Evolutionary conservation across 1,140 invertebrate species (phyloP).

Genomic region (Trissolcus basalis): DNA sequence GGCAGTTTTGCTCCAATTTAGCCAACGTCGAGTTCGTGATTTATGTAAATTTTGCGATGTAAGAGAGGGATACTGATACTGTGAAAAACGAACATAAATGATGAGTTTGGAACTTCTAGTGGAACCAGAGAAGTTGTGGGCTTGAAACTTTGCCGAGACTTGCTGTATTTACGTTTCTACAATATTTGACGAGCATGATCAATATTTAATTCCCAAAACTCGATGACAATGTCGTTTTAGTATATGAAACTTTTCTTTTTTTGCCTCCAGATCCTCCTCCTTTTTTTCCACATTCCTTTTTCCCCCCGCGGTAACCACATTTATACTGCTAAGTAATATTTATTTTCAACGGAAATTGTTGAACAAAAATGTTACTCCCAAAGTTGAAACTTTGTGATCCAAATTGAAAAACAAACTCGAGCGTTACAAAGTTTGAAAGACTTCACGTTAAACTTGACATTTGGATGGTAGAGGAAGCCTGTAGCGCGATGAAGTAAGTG

Average conservation of each 20-base stretch:
- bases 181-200: constrained; percentile 55
- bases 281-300: no score
- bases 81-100: constrained; percentile 57
- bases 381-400: no score
- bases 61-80: constrained; percentile 51
- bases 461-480: background rate
- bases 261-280: background rate
- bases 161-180: constrained; percentile 56
- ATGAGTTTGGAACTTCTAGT: constrained; percentile 54
- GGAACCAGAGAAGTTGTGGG: constrained; percentile 46
- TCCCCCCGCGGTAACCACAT: no score
- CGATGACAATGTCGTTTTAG: constrained; percentile 48
- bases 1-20: constrained; percentile 47
- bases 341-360: no score
- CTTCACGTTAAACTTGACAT: no score
- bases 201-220: constrained; percentile 50
- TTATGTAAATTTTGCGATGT: constrained; percentile 56
- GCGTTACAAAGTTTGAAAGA: no score
- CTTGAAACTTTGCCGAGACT: constrained; percentile 51
- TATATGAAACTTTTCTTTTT: constrained; percentile 29
- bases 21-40: constrained; percentile 48
- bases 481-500: constrained; percentile 17
- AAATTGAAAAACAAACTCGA: no score
- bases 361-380: no score
- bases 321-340: no score